phyloP scores from a whole-genome alignment of 2,888 invertebrate species.

The Serrognathus titanus region DNA sequence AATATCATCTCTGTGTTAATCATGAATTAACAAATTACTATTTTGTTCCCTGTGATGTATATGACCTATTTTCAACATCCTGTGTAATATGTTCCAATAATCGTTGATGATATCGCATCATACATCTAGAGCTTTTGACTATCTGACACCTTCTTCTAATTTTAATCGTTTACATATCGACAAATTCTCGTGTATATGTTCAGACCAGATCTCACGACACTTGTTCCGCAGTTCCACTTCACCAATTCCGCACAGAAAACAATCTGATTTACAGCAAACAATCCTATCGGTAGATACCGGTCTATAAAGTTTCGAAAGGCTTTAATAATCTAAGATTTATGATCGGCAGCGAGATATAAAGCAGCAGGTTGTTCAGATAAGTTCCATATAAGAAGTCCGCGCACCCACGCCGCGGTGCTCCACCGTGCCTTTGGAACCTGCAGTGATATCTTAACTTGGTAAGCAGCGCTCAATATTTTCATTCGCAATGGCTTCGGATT shows the following conservation, averaged over 20 bases:
- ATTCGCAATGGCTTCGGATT: too few species aligned
- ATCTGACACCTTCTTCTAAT: too few species aligned
- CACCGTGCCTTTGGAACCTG: slow-evolving; percentile 25
- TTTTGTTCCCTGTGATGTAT: too few species aligned
- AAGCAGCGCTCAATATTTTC: neutral
- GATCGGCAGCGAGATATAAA: slow-evolving; percentile 34
- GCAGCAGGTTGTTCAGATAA: slow-evolving; percentile 38
- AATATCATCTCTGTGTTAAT: too few species aligned
- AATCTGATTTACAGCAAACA: slow-evolving; percentile 40
- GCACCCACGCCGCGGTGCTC: slow-evolving; percentile 29
- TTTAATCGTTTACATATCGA: too few species aligned
- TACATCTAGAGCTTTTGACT: too few species aligned
- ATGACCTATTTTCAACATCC: too few species aligned
- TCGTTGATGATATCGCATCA: too few species aligned
- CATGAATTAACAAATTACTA: too few species aligned
- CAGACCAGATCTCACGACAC: neutral
- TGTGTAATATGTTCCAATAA: too few species aligned
- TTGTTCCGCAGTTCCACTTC: slow-evolving; percentile 11
- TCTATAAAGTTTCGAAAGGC: slow-evolving; percentile 36
- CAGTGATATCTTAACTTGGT: slow-evolving; percentile 35
- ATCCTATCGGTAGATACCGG: slow-evolving; percentile 35
- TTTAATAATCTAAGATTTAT: slow-evolving; percentile 36
- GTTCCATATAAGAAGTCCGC: slow-evolving; percentile 36
- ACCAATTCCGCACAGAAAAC: slow-evolving; percentile 29
- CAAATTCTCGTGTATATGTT: too few species aligned